Conservation (phyloP, 1,140 invertebrate genomes). For the Achroia grisella region DNA sequence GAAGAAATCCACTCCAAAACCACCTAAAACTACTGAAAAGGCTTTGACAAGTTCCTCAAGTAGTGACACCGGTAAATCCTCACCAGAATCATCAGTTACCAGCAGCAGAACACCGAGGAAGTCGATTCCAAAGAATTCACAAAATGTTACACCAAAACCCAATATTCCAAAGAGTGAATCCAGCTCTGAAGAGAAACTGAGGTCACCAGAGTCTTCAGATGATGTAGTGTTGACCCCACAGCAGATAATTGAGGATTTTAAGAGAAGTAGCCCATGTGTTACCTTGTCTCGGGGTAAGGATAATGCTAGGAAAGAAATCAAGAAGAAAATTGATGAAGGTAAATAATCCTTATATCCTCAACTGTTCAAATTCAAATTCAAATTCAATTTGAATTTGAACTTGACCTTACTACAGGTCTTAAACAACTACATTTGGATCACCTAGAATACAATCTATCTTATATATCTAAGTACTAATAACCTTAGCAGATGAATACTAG, state of each 20-base stretch:
- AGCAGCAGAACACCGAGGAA: conserved; percentile 18
- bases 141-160: conserved; percentile 23
- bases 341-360: not conserved
- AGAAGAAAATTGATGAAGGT: conserved; percentile 53
- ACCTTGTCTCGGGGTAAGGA: conserved; percentile 49
- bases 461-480: no score
- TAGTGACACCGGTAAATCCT: not conserved
- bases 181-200: conserved; percentile 44
- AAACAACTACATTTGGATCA: no score
- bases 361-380: no score
- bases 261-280: conserved; percentile 48
- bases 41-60: not conserved
- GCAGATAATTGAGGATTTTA: conserved; percentile 27
- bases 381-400: no score
- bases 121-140: conserved; percentile 9
- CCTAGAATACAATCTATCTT: no score
- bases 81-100: conserved; percentile 6
- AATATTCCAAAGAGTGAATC: conserved; percentile 47
- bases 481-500: no score
- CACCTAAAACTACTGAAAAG: conserved; percentile 3
- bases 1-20: not conserved
- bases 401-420: no score
- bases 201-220: conserved; percentile 32
- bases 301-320: conserved; percentile 55
- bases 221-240: conserved; percentile 33